Percentiles rank a stretch among this genome's conserved stretches.
Evolutionary conservation across 2,888 invertebrate genomes (phyloP).

Genomic region (Athalia circularis): DNA sequence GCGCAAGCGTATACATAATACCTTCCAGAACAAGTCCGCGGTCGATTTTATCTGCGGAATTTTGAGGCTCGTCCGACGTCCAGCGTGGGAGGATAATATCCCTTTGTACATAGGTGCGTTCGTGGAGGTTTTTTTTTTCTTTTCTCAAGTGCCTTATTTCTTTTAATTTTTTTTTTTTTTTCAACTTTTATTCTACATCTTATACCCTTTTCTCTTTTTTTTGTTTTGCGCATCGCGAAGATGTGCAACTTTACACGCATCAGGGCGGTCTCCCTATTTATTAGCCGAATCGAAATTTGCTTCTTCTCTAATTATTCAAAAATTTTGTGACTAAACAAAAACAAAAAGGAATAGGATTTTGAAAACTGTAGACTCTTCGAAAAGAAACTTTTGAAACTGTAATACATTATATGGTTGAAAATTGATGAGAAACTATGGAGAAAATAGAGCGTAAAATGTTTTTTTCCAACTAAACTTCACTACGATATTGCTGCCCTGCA

Average conservation of each 20-base stretch:
- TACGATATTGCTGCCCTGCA: background rate
- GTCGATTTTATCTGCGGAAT: slow-evolving; percentile 69
- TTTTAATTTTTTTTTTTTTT: slow-evolving; percentile 5
- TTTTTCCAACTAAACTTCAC: background rate
- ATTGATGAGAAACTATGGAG: too few relatives aligned
- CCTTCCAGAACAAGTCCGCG: slow-evolving; percentile 48
- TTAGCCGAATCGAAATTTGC: too few relatives aligned
- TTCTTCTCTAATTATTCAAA: too few relatives aligned
- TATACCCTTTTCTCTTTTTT: slow-evolving; percentile 49
- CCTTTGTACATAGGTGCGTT: slow-evolving; percentile 49
- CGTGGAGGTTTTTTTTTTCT: slow-evolving; percentile 15
- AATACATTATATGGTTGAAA: too few relatives aligned
- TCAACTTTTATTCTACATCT: slow-evolving; percentile 9
- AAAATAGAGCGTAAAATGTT: too few relatives aligned
- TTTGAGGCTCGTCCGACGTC: slow-evolving; percentile 62
- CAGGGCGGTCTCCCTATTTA: too few relatives aligned
- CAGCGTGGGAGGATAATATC: slow-evolving; percentile 68
- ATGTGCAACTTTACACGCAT: too few relatives aligned
- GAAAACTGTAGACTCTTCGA: too few relatives aligned
- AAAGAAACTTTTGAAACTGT: too few relatives aligned
- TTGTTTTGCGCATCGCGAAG: slow-evolving; percentile 45
- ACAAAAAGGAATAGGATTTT: too few relatives aligned
- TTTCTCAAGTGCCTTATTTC: slow-evolving; percentile 12
- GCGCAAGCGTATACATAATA: slow-evolving; percentile 12
- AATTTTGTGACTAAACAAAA: too few relatives aligned